Percentiles rank a stretch among this genome's conserved stretches.
Conservation (phyloP, 2,113 vertebrate genomes). For the Bubo bubo region DNA sequence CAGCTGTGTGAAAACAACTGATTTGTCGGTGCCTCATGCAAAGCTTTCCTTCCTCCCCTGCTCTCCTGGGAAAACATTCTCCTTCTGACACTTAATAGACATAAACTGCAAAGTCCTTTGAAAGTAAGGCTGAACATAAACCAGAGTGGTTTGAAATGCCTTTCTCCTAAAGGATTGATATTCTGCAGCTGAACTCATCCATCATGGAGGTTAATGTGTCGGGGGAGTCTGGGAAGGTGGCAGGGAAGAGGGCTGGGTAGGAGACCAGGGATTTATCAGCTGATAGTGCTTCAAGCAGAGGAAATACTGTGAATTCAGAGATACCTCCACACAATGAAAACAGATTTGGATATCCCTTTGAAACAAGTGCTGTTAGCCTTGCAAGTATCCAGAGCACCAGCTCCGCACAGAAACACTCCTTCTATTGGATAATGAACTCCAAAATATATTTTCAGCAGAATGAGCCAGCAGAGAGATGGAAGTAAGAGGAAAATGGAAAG, state of each 20-base stretch:
- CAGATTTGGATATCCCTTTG: background rate
- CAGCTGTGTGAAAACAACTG: background rate
- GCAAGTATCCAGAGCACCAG: background rate
- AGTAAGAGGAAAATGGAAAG: background rate
- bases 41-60: fast-evolving
- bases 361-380: background rate
- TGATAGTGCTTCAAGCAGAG: background rate
- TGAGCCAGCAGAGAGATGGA: background rate
- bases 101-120: background rate
- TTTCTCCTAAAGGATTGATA: background rate
- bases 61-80: background rate
- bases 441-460: background rate
- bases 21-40: background rate
- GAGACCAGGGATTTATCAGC: background rate
- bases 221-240: background rate
- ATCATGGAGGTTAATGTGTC: background rate
- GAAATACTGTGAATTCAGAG: background rate
- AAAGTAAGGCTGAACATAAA: background rate
- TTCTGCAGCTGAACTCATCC: background rate
- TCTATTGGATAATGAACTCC: background rate
- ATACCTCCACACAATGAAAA: background rate
- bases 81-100: background rate
- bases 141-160: background rate
- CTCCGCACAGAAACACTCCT: background rate
- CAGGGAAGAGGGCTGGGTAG: background rate